phyloP scores from a whole-genome alignment of 2,888 invertebrate genomes.

The Troides oblongomaculatus region DNA sequence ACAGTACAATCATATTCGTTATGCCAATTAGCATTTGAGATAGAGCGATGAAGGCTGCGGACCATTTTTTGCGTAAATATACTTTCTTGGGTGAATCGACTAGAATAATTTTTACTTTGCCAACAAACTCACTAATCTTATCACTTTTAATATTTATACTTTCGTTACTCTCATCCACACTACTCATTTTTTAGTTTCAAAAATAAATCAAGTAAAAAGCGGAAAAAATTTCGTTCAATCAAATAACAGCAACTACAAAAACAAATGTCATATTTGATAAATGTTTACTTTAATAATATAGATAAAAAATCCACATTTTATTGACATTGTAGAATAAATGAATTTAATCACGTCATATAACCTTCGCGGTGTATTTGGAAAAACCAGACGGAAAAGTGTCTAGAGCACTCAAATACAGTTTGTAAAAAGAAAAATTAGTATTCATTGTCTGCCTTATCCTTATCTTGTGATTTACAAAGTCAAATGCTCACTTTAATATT shows the following conservation, averaged over 20 bases:
- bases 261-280: conserved; percentile 4
- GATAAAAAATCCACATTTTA: conserved; percentile 8
- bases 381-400: background rate
- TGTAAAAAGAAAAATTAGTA: background rate
- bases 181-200: conserved; percentile 2
- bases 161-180: conserved; percentile 1
- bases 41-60: conserved; percentile 43
- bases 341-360: conserved; percentile 5
- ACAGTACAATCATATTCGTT: conserved; percentile 41
- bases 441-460: too few species aligned
- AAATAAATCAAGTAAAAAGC: background rate
- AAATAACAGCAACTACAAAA: conserved; percentile 1
- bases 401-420: background rate
- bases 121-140: conserved; percentile 47
- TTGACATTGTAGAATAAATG: conserved; percentile 15
- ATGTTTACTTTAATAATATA: conserved; percentile 3
- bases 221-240: conserved; percentile 4
- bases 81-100: conserved; percentile 45
- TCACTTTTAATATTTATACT: conserved; percentile 22
- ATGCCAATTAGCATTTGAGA: conserved; percentile 49
- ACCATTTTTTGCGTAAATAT: conserved; percentile 39
- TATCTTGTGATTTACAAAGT: too few species aligned
- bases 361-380: conserved; percentile 35
- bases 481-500: background rate
- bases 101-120: conserved; percentile 60